Base-by-base conservation (phyloP, 1,140 invertebrate genomes). In the Dinoponera quadriceps region DNA sequence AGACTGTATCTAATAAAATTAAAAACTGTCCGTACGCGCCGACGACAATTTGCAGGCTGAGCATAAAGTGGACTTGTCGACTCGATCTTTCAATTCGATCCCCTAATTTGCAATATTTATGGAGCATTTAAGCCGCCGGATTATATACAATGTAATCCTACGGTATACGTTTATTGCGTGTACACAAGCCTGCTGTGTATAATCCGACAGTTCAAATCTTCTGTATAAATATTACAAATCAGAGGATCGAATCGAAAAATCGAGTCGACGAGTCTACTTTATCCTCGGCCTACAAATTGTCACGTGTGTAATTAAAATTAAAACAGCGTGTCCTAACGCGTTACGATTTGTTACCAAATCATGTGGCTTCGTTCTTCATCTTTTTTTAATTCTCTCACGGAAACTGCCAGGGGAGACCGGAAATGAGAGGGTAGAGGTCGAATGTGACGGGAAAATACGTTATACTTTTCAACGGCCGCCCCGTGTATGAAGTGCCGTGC, bases 381-480 rank as follows among this genome's bases (percentile, higher is more conserved):
- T 44, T 44, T 44, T 11, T 9, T 11, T 5, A 0, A 44, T 44
- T 44, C 38, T 9, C 3, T 44, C 38, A 9, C 29, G 4, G 38
- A 44, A 44, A 44, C 7, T 3, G 11, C 11, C 9, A 22, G 20
- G 16, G 4, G 51, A 54, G 65, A 33, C 66, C 22, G 18, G 13
- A 14, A 16, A 48, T 11, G 11, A 9, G 5, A 18, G 49, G 0
- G 44, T 51, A 63, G 29, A 14, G 27, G 65, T 51, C 1, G 22
- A 38, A 38, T 66, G 51, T 38, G 29, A 77, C 33, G 38, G 38
- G 62, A 27, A 75, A 25, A 29, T 77, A 66, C 29, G 51, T 77
- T 25, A 75, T 48, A 54, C 48, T 54, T 11, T 33, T 66, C 16
- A 33, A 16, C 44, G 25, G 29, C n/a, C n/a, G n/a, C 44, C 3